A percentile compares a stretch with the other conserved stretches of the same genome.
phyloP scores from a whole-genome alignment of 2,113 vertebrate species.

The Hyla sarda region DNA sequence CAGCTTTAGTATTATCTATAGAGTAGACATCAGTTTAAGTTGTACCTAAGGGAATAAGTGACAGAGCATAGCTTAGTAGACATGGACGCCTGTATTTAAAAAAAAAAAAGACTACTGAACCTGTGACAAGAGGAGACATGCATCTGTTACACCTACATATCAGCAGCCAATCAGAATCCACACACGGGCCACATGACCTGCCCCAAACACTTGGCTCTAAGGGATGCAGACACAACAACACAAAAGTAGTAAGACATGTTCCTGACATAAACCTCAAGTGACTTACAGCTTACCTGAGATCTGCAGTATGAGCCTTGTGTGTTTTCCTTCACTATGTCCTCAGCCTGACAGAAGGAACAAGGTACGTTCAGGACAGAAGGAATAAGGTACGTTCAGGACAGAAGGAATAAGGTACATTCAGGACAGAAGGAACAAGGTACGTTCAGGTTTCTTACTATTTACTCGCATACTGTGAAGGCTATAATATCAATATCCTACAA shows the following conservation, averaged over 20 bases:
- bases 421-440: no score
- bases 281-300: background rate
- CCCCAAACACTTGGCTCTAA: conserved; percentile 17
- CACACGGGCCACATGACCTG: background rate
- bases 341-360: background rate
- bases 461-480: background rate
- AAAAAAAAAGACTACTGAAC: conserved; percentile 28
- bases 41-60: background rate
- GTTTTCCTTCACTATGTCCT: background rate
- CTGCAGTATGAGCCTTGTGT: background rate
- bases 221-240: conserved; percentile 25
- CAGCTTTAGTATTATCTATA: no score
- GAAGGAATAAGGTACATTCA: no score
- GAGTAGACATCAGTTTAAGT: no score
- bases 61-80: background rate
- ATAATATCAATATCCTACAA: background rate
- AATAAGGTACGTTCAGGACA: no score
- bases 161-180: conserved; percentile 17
- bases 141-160: conserved; percentile 40
- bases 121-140: conserved; percentile 49
- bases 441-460: background rate
- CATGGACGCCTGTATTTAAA: background rate
- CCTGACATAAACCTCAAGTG: background rate
- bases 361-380: conserved; percentile 4
- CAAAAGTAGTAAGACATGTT: background rate